These are phyloP conservation scores for Lasioglossum albipes DNA, from an alignment of 1,140 invertebrate species.

Conservation along the genomic window DNA sequence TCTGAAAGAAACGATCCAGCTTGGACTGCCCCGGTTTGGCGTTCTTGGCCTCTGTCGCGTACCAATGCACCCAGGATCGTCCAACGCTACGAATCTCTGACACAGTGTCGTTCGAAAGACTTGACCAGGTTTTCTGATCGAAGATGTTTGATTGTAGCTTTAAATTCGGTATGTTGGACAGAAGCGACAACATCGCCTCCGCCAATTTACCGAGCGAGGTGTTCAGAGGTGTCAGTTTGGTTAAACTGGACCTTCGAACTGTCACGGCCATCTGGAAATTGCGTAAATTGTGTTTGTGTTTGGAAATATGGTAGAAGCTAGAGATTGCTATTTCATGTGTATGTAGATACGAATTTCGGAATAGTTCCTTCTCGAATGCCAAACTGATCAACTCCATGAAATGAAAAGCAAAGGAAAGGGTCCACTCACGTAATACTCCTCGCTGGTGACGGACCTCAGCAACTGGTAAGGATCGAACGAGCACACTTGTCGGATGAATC, in stretches of 20 bases:
- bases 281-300: too few relatives aligned
- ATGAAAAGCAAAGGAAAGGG: too few relatives aligned
- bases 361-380: too few relatives aligned
- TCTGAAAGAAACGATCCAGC: neutral
- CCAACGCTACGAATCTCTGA: constrained; percentile 54
- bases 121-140: constrained; percentile 68
- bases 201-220: constrained; percentile 53
- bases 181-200: constrained; percentile 52
- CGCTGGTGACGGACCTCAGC: constrained; percentile 66
- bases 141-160: constrained; percentile 66
- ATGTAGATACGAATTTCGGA: too few relatives aligned
- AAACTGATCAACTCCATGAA: too few relatives aligned
- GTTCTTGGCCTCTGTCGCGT: neutral
- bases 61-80: constrained; percentile 63
- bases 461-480: constrained; percentile 72
- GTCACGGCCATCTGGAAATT: constrained; percentile 45
- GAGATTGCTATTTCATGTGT: too few relatives aligned
- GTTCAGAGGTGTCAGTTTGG: constrained; percentile 49
- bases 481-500: constrained; percentile 70
- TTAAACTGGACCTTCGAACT: neutral
- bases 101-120: constrained; percentile 67
- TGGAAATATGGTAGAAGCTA: too few relatives aligned
- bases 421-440: constrained; percentile 67
- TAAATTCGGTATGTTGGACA: constrained; percentile 24
- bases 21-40: neutral